Evolutionary conservation across 23 tunicate species (phyloP).

Genomic region (Halocynthia roretzi): DNA sequence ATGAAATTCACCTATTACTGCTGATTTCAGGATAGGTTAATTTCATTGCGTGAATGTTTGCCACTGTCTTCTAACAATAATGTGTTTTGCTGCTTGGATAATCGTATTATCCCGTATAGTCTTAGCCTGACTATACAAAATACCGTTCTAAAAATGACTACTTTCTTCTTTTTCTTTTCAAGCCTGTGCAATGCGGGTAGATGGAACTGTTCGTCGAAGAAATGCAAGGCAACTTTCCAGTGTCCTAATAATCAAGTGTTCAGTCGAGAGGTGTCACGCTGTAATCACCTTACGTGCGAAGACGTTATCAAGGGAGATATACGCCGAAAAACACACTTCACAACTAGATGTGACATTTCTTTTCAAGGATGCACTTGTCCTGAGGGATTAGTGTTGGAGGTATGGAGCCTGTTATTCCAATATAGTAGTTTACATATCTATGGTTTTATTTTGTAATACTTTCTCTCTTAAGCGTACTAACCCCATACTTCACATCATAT

Average conservation of each 20-base stretch:
- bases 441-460: too few species aligned
- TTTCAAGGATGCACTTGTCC: constrained; percentile 70
- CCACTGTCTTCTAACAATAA: background rate
- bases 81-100: too few species aligned
- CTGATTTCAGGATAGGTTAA: constrained; percentile 35
- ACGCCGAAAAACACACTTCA: background rate
- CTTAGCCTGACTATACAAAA: background rate
- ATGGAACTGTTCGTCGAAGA: constrained; percentile 63
- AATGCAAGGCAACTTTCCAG: constrained; percentile 49
- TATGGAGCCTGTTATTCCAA: constrained; percentile 5
- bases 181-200: constrained; percentile 49
- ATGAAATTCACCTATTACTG: constrained; percentile 30
- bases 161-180: background rate
- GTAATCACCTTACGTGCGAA: constrained; percentile 42
- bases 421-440: too few species aligned
- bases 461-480: too few species aligned
- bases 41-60: constrained; percentile 21
- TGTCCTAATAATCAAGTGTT: constrained; percentile 71
- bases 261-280: constrained; percentile 62
- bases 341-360: constrained; percentile 11
- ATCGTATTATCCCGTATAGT: background rate
- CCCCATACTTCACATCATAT: too few species aligned
- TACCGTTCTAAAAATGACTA: background rate
- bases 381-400: constrained; percentile 40
- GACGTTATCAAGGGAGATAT: constrained; percentile 31